Evolutionary conservation across 1,140 invertebrate species (phyloP).

Genomic region (Ostrea denselamellosa): DNA sequence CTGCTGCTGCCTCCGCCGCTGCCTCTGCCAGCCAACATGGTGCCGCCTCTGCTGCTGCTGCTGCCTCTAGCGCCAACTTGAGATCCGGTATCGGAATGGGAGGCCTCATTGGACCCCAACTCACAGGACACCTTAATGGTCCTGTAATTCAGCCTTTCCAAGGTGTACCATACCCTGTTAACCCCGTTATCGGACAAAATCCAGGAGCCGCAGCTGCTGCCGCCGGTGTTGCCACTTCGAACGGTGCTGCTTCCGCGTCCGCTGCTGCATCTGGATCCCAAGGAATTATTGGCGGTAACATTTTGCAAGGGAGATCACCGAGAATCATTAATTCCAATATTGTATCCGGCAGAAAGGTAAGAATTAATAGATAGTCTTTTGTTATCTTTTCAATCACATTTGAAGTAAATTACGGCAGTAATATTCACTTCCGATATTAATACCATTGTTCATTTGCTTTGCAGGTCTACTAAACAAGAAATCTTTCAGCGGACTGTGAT

Average conservation of each 20-base stretch:
- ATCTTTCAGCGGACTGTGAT: not conserved
- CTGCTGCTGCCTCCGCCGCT: not conserved
- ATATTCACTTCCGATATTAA: not conserved
- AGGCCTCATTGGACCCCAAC: not conserved
- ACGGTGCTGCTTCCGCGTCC: not conserved
- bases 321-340: not conserved
- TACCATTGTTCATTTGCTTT: not conserved
- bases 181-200: not conserved
- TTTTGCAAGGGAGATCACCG: not conserved
- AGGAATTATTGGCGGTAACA: not conserved
- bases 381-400: not conserved
- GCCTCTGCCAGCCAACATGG: not conserved
- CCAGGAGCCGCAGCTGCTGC: not conserved
- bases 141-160: not conserved
- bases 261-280: not conserved
- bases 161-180: not conserved
- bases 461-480: not conserved
- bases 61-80: not conserved
- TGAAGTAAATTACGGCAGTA: not conserved
- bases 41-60: not conserved
- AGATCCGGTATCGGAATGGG: not conserved
- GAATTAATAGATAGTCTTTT: not conserved
- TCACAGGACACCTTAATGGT: not conserved
- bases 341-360: constrained; percentile 4
- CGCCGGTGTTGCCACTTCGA: not conserved